Base-by-base conservation (phyloP, 2,888 invertebrate genomes). In the Callosobruchus maculatus region DNA sequence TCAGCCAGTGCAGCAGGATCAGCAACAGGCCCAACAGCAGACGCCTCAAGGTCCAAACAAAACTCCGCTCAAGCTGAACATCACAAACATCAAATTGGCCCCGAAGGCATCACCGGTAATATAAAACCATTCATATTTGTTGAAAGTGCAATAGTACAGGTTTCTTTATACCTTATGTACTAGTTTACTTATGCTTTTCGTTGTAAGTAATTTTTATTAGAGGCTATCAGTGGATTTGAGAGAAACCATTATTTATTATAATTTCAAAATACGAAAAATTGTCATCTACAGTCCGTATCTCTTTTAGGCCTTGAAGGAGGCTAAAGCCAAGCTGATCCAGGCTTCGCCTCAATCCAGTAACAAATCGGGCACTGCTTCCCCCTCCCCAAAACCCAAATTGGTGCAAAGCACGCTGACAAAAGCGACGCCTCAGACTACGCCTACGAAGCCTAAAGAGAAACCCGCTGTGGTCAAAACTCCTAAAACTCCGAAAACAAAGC, bases 251-350 rank as follows among this genome's bases (percentile, higher is more conserved):
- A n/a, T n/a, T n/a, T n/a, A n/a, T n/a, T n/a, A n/a, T n/a, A n/a
- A n/a, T n/a, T n/a, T n/a, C n/a, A n/a, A 26, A 26, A 26, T 26
- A 26, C 7, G 7, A 26, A 26, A 26, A 26, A 26, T 4, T 26
- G 2, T 26, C 26, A 26, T n/a, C n/a, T n/a, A n/a, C n/a, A n/a
- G n/a, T n/a, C n/a, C n/a, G n/a, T 26, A 26, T 26, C 26, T 7
- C 13, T 1, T 49, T 18, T 49, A 49, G 49, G 49, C 49, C 18
- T 18, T 49, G 9, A 84, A 87, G 82, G 76, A 76, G n/a, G 66
- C 77, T 83, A 84, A 80, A 86, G 77, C 84, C 72, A 85, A 87
- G 82, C 81, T 87, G 78, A 78, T 81, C 9, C 87, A 87, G 75
- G 75, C 83, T 77, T 76, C 83, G 21, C 77, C 80, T 67, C 71